These are phyloP conservation scores for Notodonta ziczac DNA, from an alignment of 2,888 invertebrate genomes.

Conservation along the genomic window DNA sequence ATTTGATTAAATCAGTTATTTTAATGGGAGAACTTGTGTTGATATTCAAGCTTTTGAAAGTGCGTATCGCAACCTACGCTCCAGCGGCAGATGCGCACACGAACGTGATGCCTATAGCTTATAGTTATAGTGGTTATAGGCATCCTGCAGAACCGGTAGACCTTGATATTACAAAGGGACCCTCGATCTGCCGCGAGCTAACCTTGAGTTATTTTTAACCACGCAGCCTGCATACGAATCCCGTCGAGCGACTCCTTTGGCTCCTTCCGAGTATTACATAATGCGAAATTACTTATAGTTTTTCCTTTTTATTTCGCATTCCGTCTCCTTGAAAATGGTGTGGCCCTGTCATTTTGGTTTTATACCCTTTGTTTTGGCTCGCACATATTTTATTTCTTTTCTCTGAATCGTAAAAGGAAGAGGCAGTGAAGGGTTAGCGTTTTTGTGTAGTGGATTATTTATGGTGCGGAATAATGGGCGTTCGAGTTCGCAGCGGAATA, in stretches of 20 bases:
- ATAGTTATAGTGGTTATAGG: conserved; percentile 53
- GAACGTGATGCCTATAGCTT: conserved; percentile 20
- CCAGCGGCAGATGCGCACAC: conserved; percentile 48
- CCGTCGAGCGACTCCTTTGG: conserved; percentile 75
- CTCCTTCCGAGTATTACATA: conserved; percentile 83
- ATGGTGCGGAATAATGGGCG: conserved; percentile 78
- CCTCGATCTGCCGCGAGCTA: conserved; percentile 70
- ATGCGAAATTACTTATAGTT: conserved; percentile 76
- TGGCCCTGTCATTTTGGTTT: conserved; percentile 81
- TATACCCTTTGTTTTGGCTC: conserved; percentile 80
- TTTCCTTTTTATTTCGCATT: conserved; percentile 59
- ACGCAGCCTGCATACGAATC: conserved; percentile 74
- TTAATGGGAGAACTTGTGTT: not conserved
- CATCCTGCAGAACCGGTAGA: conserved; percentile 77
- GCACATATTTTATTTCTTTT: conserved; percentile 81
- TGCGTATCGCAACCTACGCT: conserved; percentile 40
- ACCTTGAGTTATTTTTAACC: conserved; percentile 83
- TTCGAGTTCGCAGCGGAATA: conserved; percentile 58
- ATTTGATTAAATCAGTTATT: conserved; percentile 6
- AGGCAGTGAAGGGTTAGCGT: conserved; percentile 82
- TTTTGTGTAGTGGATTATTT: conserved; percentile 78
- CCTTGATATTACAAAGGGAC: conserved; percentile 82
- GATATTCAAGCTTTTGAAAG: not conserved
- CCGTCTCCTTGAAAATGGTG: conserved; percentile 72
- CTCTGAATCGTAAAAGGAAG: conserved; percentile 82